Evolutionary conservation across 2,797 vertebrate species (phyloP).

Genomic region (Labroides dimidiatus): DNA sequence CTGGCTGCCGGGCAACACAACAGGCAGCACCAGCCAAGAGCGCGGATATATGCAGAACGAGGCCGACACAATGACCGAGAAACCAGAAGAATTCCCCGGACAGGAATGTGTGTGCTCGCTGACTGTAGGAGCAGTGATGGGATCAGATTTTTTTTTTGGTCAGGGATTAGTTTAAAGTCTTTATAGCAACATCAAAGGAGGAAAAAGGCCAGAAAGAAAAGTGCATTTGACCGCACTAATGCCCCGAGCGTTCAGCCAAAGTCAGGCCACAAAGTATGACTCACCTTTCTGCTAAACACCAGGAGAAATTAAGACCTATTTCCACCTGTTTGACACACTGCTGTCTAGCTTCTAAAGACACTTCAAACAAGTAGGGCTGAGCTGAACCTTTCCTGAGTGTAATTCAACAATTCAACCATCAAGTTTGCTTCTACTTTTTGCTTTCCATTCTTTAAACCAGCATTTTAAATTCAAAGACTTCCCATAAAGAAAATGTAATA

Average conservation of each 20-base stretch:
- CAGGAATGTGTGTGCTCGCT: constrained; percentile 38
- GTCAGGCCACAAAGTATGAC: constrained; percentile 10
- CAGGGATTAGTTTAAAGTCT: constrained; percentile 46
- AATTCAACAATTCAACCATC: too few relatives aligned
- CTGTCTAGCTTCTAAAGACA: constrained; percentile 18
- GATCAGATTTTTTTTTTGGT: constrained; percentile 30
- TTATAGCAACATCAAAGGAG: constrained; percentile 48
- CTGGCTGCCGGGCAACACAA: constrained; percentile 63
- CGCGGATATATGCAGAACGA: constrained; percentile 31
- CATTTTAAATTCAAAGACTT: too few relatives aligned
- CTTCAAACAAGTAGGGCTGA: too few relatives aligned
- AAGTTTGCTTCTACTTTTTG: too few relatives aligned
- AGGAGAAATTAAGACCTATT: constrained; percentile 39
- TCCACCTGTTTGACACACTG: constrained; percentile 25
- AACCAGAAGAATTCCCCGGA: constrained; percentile 42
- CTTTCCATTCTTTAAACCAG: too few relatives aligned
- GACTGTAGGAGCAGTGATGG: constrained; percentile 24
- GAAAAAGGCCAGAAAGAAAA: constrained; percentile 30
- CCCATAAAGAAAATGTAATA: too few relatives aligned
- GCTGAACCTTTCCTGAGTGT: not conserved
- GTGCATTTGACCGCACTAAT: constrained; percentile 26
- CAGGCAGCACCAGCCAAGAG: constrained; percentile 49
- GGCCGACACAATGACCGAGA: constrained; percentile 42
- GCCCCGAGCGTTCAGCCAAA: not conserved
- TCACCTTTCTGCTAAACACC: constrained; percentile 2